Evolutionary conservation across 2,797 vertebrate genomes (phyloP).

Genomic region (Phrynocephalus guinanensis): DNA sequence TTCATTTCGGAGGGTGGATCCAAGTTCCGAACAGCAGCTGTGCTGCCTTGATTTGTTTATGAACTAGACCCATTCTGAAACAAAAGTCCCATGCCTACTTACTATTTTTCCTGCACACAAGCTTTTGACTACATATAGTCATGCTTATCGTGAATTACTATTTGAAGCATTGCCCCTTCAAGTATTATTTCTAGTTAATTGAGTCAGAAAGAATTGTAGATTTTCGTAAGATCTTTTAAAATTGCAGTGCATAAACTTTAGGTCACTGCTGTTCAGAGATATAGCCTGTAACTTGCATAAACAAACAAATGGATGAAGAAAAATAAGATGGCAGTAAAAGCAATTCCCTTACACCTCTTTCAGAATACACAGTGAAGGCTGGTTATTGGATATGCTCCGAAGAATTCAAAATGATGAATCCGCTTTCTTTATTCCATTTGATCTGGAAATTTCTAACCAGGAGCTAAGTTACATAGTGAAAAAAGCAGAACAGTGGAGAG

Average conservation of each 20-base stretch:
- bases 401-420: conserved; percentile 85
- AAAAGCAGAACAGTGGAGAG: conserved; percentile 92
- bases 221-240: too few relatives aligned
- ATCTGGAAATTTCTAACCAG: conserved; percentile 92
- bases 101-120: too few relatives aligned
- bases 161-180: too few relatives aligned
- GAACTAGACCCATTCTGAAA: too few relatives aligned
- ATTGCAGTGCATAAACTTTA: not conserved
- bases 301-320: conserved; percentile 4
- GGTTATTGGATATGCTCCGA: conserved; percentile 86
- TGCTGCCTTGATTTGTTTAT: too few relatives aligned
- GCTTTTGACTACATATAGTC: too few relatives aligned
- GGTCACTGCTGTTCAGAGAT: not conserved
- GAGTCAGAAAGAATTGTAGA: too few relatives aligned
- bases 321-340: not conserved
- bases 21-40: too few relatives aligned
- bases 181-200: too few relatives aligned
- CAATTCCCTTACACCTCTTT: conserved; percentile 23
- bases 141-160: too few relatives aligned
- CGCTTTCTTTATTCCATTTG: conserved; percentile 86
- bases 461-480: conserved; percentile 91
- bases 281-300: not conserved
- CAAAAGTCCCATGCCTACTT: too few relatives aligned
- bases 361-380: conserved; percentile 87
- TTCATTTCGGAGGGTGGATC: too few relatives aligned